These are phyloP conservation scores for Caenorhabditis imperialis DNA, from an alignment of 2,888 invertebrate genomes.

Conservation along the genomic window DNA sequence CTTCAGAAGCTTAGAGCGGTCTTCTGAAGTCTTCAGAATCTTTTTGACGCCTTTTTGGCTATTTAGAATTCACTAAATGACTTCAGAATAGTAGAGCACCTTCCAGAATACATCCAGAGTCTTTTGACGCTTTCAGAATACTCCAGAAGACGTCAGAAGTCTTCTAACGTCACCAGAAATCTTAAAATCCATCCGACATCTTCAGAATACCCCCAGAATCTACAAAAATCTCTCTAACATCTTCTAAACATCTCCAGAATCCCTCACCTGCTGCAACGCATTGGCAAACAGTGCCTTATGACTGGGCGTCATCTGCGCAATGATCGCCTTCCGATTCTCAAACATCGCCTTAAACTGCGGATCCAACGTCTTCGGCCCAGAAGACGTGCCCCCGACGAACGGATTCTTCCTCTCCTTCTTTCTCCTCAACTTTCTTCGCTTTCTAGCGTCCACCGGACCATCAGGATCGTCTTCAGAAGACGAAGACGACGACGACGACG, in stretches of 20 bases:
- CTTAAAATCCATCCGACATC: no score
- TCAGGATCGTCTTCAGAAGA: constrained; percentile 41
- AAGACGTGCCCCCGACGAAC: not conserved
- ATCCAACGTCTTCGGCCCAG: constrained; percentile 1
- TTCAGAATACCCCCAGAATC: no score
- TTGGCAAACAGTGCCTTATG: constrained; percentile 58
- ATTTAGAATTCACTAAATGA: no score
- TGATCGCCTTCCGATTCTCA: constrained; percentile 61
- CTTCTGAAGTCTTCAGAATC: no score
- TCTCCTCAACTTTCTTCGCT: constrained; percentile 42
- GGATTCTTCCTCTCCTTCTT: constrained; percentile 51
- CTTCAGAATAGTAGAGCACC: no score
- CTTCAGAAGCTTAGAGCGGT: no score
- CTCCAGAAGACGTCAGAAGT: no score
- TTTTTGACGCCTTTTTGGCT: no score
- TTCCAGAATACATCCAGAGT: no score
- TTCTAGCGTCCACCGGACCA: constrained; percentile 40
- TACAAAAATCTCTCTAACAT: not conserved
- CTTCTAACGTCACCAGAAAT: no score
- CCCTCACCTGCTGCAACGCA: constrained; percentile 56
- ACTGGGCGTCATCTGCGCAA: constrained; percentile 52
- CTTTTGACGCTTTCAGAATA: no score
- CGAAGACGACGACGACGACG: constrained; percentile 38
- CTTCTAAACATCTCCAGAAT: no score
- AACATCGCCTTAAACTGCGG: constrained; percentile 53